Base-by-base conservation (phyloP, 2,113 vertebrate genomes). In the Rhinogobius similis region DNA sequence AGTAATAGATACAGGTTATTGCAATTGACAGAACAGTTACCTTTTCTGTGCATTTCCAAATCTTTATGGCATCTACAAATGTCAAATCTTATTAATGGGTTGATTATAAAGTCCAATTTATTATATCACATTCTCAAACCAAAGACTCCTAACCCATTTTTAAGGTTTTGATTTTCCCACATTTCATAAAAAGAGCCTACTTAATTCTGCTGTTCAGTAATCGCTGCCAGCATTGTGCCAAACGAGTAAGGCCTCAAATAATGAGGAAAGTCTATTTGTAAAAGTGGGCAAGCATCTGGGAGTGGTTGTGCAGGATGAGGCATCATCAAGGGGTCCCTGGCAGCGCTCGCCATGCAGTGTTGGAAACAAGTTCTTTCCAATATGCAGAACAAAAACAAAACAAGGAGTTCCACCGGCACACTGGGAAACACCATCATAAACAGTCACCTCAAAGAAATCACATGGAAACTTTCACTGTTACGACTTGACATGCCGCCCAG, bases 341-440 rank as follows among this genome's bases (percentile, higher is more conserved):
- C 95, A 70, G 91, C 91, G 79, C 91, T 91, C 16, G 79, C 52
- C 23, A 7, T 55, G 94, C 94, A 74, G 93, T 94, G 88, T 92
- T 96, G 93, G 96, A 95, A 93, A 96, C 89, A 75, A 92, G 94
- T 87, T 96, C 93, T 91, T 96, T 94, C 90, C 96, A 94, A 93
- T 79, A 80, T 87, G 85, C 88, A 75, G 88, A 68, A 87, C 63
- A 90, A 92, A 87, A 88, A 90, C 83, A 89, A 90, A 90, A 88
- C 82, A 87, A 89, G 81, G 74, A 74, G 75, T 75, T 70, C 84
- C 78, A 70, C 76, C 79, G 74, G 70, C 85, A 84, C 81, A 75
- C 77, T 86, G 90, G 89, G 90, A 92, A 92, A 93, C 89, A 90
- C 88, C 89, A 73, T 73, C 70, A 80, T 89, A 89, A 92, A 92